Conservation (phyloP, 2,113 vertebrate species). For the Odontesthes bonariensis region DNA sequence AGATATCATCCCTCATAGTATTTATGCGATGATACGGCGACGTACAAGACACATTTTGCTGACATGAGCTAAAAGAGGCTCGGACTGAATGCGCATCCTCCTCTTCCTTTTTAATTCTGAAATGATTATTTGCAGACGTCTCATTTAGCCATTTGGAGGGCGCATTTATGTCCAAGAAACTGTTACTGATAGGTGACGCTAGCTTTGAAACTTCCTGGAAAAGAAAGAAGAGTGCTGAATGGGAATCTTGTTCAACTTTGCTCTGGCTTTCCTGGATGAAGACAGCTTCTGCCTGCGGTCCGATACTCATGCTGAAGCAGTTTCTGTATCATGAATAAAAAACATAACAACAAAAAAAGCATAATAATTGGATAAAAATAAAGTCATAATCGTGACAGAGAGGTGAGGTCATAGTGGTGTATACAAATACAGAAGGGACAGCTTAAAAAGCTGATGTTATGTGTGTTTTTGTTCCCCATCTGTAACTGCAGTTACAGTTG, state of each 20-base stretch:
- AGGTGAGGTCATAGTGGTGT: background rate
- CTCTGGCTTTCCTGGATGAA: conserved; percentile 46
- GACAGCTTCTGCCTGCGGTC: conserved; percentile 30
- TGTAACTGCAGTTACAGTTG: too few relatives aligned
- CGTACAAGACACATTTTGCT: conserved; percentile 5
- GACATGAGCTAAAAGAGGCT: background rate
- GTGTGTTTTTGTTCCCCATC: conserved; percentile 2
- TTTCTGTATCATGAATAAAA: conserved; percentile 36
- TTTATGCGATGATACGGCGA: conserved; percentile 8
- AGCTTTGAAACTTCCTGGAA: conserved; percentile 84
- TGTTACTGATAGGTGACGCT: conserved; percentile 50
- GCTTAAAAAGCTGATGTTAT: background rate
- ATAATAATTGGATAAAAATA: background rate
- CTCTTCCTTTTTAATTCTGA: conserved; percentile 6
- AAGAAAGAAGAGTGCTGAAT: conserved; percentile 78
- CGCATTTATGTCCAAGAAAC: conserved; percentile 25
- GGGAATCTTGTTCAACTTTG: conserved; percentile 53
- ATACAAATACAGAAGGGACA: background rate
- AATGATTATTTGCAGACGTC: background rate
- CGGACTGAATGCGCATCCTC: conserved; percentile 4
- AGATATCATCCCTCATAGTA: conserved; percentile 20
- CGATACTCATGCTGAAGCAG: conserved; percentile 68
- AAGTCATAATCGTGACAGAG: too few relatives aligned
- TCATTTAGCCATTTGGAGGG: conserved; percentile 18
- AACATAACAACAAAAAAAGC: conserved; percentile 16